phyloP scores from a whole-genome alignment of 2,113 vertebrate species.

The Mustela lutreola region DNA sequence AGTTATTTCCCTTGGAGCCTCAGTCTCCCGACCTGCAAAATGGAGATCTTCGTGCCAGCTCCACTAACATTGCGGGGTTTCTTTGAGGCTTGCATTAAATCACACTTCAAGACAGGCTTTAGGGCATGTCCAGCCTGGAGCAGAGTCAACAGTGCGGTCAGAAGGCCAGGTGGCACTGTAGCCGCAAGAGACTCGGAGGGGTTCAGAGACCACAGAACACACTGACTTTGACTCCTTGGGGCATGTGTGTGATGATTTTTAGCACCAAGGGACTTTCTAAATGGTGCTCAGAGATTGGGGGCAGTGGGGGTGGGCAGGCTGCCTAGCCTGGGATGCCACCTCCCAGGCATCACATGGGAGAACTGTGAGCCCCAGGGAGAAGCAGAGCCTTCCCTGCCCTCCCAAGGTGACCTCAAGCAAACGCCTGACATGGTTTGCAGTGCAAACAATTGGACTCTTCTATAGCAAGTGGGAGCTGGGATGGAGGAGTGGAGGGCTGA shows the following conservation, averaged over 20 bases:
- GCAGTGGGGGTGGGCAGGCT: neutral
- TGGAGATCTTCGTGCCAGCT: neutral
- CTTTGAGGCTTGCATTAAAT: neutral
- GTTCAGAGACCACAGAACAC: neutral
- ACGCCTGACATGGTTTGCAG: neutral
- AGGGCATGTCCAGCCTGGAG: neutral
- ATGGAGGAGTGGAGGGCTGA: neutral
- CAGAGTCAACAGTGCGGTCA: neutral
- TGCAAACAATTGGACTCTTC: neutral
- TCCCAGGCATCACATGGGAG: neutral
- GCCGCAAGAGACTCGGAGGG: neutral
- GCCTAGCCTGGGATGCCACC: neutral
- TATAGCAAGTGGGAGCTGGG: neutral
- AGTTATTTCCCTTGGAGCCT: neutral
- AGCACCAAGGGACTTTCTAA: neutral
- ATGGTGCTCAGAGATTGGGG: neutral
- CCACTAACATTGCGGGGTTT: neutral
- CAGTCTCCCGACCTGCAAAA: neutral
- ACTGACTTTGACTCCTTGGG: neutral
- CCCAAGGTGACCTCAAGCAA: neutral
- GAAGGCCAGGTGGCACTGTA: too few relatives aligned
- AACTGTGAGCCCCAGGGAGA: neutral
- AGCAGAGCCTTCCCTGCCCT: neutral
- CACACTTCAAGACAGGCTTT: neutral
- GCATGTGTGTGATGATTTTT: neutral